Base-by-base conservation (phyloP, 2,888 invertebrate genomes). In the Caenorhabditis sp. region DNA sequence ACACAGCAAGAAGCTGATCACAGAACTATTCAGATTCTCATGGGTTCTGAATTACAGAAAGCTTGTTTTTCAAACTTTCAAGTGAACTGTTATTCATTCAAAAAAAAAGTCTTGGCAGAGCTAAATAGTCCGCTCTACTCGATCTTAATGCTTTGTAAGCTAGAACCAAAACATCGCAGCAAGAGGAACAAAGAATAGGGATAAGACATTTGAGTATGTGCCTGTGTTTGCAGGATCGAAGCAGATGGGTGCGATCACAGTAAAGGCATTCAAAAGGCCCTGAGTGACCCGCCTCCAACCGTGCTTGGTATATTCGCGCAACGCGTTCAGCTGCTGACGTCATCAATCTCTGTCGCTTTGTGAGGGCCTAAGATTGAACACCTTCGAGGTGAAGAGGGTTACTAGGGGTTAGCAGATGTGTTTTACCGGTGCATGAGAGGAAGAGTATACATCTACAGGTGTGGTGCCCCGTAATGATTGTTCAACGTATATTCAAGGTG, bases 291-390 rank as follows among this genome's bases (percentile, higher is more conserved):
- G 35, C 44, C 31, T 19, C 7, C 24, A 49, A n/a, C 58, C 41
- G 58, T 61, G 73, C 51, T 61, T 73, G 73, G 61, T 63, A 24
- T 26, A 28, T 64, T 74, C 63, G 73, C 73, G 73, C 73, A 74
- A 63, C 28, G 19, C 24, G 3, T 31, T 61, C 72, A 31, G 44
- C 38, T 22, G 19, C 14, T 74, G 63, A 54, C 73, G 73, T 74
- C 73, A 74, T 19, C 26, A 16, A 10, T 22, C 12, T 56, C 12
- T 22, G 58, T 19, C 4, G 28, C 3, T 14, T 54, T 41, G n/a
- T 24, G 31, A 16, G 41, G 63, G 38, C 38, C 14, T 63, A 24
- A 51, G n/a, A 31, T 58, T 16, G 3, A 26, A 28, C 31, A 35
- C 19, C 35, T n/a, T 8, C 2, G 19, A 35, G 16, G 31, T 2